Percentiles rank a stretch among this genome's conserved stretches.
phyloP scores from a whole-genome alignment of 2,888 invertebrate genomes.

The Plebejus argus region DNA sequence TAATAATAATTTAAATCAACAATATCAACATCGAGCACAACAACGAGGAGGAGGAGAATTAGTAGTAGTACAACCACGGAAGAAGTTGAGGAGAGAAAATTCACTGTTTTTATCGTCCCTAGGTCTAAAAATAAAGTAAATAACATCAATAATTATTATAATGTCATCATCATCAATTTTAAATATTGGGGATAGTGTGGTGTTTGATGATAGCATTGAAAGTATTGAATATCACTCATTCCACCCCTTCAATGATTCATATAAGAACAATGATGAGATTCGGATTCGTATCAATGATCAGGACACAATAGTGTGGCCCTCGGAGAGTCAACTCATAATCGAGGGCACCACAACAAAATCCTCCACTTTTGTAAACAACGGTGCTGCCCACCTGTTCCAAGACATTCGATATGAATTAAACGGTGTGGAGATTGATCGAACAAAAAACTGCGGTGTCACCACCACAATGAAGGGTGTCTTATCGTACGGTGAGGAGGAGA shows the following conservation, averaged over 20 bases:
- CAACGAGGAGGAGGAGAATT: too few species aligned
- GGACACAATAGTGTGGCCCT: neutral
- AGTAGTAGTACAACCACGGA: neutral
- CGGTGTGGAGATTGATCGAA: conserved; percentile 40
- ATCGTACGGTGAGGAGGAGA: conserved; percentile 26
- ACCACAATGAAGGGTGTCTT: conserved; percentile 36
- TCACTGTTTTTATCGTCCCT: neutral
- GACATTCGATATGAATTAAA: conserved; percentile 35
- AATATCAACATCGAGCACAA: neutral
- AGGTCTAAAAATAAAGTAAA: neutral
- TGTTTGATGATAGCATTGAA: conserved; percentile 6
- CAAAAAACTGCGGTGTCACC: conserved; percentile 40
- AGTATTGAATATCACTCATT: conserved; percentile 9
- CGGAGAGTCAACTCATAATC: neutral
- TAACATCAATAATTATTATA: neutral
- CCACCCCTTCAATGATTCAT: neutral
- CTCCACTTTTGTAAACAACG: neutral
- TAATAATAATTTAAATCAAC: neutral
- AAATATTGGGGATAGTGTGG: conserved; percentile 27
- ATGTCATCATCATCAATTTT: conserved; percentile 16
- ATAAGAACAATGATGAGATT: conserved; percentile 24
- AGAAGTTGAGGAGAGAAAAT: neutral
- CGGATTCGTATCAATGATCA: conserved; percentile 11
- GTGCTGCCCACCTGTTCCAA: conserved; percentile 27
- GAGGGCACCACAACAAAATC: neutral